These are phyloP conservation scores for Xanthia icteritia DNA, from an alignment of 2,888 invertebrate species.

Conservation along the genomic window DNA sequence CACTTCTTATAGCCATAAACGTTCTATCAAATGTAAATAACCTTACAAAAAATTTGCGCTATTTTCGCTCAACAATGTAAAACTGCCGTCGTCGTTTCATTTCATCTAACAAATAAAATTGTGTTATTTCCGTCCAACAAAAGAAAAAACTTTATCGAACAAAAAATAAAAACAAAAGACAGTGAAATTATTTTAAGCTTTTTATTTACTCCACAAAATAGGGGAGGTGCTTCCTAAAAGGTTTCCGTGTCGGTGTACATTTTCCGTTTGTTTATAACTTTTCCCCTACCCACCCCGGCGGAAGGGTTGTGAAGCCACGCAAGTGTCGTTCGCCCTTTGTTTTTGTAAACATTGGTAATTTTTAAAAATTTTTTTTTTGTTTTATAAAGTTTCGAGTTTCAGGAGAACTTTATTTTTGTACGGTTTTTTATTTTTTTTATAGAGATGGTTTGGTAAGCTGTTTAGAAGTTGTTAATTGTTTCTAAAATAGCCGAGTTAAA, in stretches of 20 bases:
- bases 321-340: slow-evolving; percentile 71
- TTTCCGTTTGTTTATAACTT: slow-evolving; percentile 74
- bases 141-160: slow-evolving; percentile 26
- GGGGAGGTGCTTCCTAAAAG: slow-evolving; percentile 88
- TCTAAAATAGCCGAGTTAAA: background rate
- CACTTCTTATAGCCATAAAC: too few species aligned
- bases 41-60: background rate
- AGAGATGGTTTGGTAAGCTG: slow-evolving; percentile 9
- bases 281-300: slow-evolving; percentile 63
- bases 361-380: slow-evolving; percentile 41
- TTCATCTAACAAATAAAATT: slow-evolving; percentile 1
- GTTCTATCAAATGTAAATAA: background rate
- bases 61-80: background rate
- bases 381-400: slow-evolving; percentile 33
- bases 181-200: slow-evolving; percentile 75
- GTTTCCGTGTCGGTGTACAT: slow-evolving; percentile 84
- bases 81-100: background rate
- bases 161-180: slow-evolving; percentile 46
- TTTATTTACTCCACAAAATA: slow-evolving; percentile 72
- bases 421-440: background rate
- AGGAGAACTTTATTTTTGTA: slow-evolving; percentile 22
- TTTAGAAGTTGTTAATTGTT: slow-evolving; percentile 26
- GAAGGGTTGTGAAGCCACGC: slow-evolving; percentile 86
- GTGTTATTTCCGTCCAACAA: background rate
- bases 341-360: slow-evolving; percentile 64